Base-by-base conservation (phyloP, 2,888 invertebrate species). In the Limnephilus lunatus region DNA sequence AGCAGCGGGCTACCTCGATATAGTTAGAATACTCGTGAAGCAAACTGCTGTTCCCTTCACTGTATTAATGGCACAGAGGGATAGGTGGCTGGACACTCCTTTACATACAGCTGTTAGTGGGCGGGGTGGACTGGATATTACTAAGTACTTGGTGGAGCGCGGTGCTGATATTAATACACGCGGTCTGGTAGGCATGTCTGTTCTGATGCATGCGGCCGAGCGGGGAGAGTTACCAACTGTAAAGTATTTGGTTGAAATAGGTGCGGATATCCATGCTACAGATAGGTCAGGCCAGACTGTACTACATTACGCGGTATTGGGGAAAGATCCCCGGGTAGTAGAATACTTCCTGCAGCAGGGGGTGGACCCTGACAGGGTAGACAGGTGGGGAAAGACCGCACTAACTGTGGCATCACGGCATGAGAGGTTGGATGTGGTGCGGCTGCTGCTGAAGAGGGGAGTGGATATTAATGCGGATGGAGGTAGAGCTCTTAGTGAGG, bases 11-110 rank as follows among this genome's bases (percentile, higher is more conserved):
- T n/a, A 68, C 25, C 68, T 68, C n/a, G 68, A 9, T 9, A n/a
- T n/a, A 0, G 25, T 68, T 68, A 25, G 5, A 68, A 1, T n/a
- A 5, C 25, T 68, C 9, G 68, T 9, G 68, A 9, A 68, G 68
- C 68, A 68, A 68, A 9, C 68, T 25, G 9, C 11, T 25, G 68
- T 25, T n/a, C 25, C 9, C 25, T 68, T n/a, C 1, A 0, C 25
- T 2, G 68, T 9, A n/a, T 9, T 25, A 7, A n/a, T 68, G 68
- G 19, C 19, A n/a, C 25, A 25, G 25, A 7, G 68, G 7, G 68
- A 25, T 9, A n/a, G 5, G n/a, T n/a, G 1, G 25, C 0, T 0
- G 0, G 4, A 0, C 5, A 68, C 25, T n/a, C 68, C 68, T 68
- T 68, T 68, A 9, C 25, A 5, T 9, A 14, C 15, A 15, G 82